phyloP scores from a whole-genome alignment of 2,888 invertebrate genomes.

The Bugula neritina region DNA sequence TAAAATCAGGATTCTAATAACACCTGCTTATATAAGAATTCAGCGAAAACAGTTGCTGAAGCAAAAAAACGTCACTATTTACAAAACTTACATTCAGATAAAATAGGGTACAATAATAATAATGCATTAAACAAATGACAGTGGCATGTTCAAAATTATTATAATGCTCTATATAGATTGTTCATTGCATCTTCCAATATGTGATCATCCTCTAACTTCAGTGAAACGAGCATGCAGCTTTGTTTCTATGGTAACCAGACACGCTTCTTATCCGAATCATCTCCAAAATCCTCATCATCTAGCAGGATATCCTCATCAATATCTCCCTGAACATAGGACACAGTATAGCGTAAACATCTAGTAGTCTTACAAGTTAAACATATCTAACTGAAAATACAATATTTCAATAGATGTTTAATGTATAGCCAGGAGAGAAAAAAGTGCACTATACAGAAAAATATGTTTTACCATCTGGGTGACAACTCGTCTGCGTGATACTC shows the following conservation, averaged over 20 bases:
- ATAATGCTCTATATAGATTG: background rate
- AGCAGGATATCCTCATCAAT: slow-evolving; percentile 64
- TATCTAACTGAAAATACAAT: too few species aligned
- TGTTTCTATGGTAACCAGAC: slow-evolving; percentile 63
- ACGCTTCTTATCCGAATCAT: slow-evolving; percentile 73
- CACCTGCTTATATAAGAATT: too few species aligned
- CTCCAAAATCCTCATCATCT: slow-evolving; percentile 80
- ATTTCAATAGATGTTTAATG: background rate
- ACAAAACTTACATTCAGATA: too few species aligned
- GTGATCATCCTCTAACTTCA: too few species aligned
- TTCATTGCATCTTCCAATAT: too few species aligned
- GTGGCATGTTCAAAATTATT: background rate
- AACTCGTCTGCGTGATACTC: too few species aligned
- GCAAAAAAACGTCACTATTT: too few species aligned
- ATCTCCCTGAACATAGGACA: slow-evolving; percentile 34
- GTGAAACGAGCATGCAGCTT: too few species aligned
- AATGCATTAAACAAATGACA: background rate
- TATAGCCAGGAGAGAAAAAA: background rate
- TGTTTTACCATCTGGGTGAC: too few species aligned
- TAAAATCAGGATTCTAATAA: too few species aligned
- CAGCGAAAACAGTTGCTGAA: too few species aligned
- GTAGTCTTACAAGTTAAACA: background rate
- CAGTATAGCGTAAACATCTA: background rate
- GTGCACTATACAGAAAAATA: too few species aligned
- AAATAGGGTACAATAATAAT: background rate